Evolutionary conservation across 2,888 invertebrate genomes (phyloP), one percentile per base, ranked within the genome.

Genomic region (Drosophila rellima): DNA sequence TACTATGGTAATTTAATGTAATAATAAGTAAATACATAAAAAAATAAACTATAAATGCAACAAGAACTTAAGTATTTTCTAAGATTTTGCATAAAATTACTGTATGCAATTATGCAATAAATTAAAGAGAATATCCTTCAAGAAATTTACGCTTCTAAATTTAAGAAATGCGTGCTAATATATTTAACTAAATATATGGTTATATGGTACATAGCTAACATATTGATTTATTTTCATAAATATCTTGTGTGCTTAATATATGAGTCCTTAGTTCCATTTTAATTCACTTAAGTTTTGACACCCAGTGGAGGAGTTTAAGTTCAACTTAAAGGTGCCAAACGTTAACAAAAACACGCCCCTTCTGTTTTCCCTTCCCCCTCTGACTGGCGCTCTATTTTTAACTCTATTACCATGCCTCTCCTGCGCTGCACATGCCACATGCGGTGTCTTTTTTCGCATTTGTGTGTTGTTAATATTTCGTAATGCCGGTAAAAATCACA

Each of bases 401-500:
- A 73, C 75, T 73, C 65, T 62, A 76, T 76, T 73, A 73, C 54
- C 77, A 62, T 70, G 73, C 48, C 66, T 20, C 15, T 65, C 63
- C 52, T 57, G 63, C 63, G 20, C 51, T 68, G 67, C 33, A 45
- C 35, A 40, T 74, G 74, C 78, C 76, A 76, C 76, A 73, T 74
- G 76, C 74, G 73, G 76, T 57, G 73, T 60, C 61, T 61, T 56
- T 74, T 73, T 70, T 68, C 33, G 63, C 65, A 74, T 82, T 82
- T 74, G 71, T 67, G 72, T 66, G 72, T 66, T 87, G 87, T 87
- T 84, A 82, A 84, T 84, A 87, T 87, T 84, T 82, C 75, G 87
- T 80, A 80, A 78, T 82, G 78, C 80, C 87, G 83, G 84, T 84
- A 84, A 84, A 86, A 87, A 84, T 87, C 83, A 63, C 83, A 84